Evolutionary conservation across 2,113 vertebrate genomes (phyloP), one percentile per base, ranked within the genome.

Genomic region (Rutilus rutilus): DNA sequence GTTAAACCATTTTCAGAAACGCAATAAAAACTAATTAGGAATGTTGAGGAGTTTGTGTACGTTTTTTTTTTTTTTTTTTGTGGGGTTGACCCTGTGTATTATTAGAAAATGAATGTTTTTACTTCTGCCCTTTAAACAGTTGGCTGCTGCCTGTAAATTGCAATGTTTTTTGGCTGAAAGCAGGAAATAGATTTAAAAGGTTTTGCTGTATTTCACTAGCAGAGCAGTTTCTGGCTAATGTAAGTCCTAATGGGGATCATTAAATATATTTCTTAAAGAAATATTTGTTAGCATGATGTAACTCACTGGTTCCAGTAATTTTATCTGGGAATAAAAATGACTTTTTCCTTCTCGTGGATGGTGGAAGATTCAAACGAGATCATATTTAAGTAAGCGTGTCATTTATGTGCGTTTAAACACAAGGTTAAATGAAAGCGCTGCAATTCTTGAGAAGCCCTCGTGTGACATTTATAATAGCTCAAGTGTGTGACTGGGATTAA

Each of bases 381-480:
- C 57, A 8, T 9, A 62, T 62, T 62, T 60, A 17, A 52, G 27
- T 54, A 27, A 59, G 30, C 52, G 19, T 59, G 25, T 77, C 74
- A 77, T 77, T 77, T 33, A 52, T 17, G 17, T 14, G 36, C 7
- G 0, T 17, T 60, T 79, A 71, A 71, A 71, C 2, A 12, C 12
- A 47, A 23, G 71, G 2, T 74, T 47, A n/a, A 6, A 47, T 47
- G 71, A 25, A 79, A 79, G 14, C 39, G 15, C 23, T 27, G n/a
- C 15, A 2, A 65, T 81, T 81, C 17, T 67, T 65, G 64, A 76
- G 15, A 85, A 57, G 47, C 60, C 47, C 21, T 57, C 2, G 14
- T 78, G 62, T 85, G 86, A 87, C 83, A 89, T 85, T 85, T 87
- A 65, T 85, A 79, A 79, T 82, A 60, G 76, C 64, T 82, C 30